Evolutionary conservation across 1,140 invertebrate genomes (phyloP).

Genomic region (Drosophila arizonae): DNA sequence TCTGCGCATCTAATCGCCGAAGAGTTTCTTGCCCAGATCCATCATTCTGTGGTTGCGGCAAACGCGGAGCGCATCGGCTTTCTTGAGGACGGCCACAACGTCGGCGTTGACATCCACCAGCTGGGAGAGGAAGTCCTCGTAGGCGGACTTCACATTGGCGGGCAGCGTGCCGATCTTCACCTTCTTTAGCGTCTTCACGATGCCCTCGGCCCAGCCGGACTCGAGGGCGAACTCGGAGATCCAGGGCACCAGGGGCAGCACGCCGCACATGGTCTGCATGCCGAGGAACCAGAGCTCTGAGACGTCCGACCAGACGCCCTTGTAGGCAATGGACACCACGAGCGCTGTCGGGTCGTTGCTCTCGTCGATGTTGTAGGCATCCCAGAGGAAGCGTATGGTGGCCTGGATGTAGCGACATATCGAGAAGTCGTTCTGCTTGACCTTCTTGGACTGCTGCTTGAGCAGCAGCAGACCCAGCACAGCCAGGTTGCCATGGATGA

Average conservation of each 20-base stretch:
- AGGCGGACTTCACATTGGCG: conserved; percentile 92
- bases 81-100: conserved; percentile 90
- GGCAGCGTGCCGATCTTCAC: conserved; percentile 91
- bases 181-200: conserved; percentile 90
- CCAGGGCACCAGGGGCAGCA: conserved; percentile 92
- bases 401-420: conserved; percentile 94
- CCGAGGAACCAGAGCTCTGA: conserved; percentile 96
- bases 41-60: conserved; percentile 94
- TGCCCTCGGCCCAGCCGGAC: conserved; percentile 95
- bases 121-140: conserved; percentile 94
- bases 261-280: conserved; percentile 94
- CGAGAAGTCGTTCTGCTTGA: conserved; percentile 93
- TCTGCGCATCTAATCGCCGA: conserved; percentile 87
- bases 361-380: conserved; percentile 94
- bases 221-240: conserved; percentile 95
- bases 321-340: conserved; percentile 92
- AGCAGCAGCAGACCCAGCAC: conserved; percentile 92
- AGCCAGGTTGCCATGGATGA: conserved; percentile 92
- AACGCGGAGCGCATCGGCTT: conserved; percentile 90
- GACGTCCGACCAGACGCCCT: conserved; percentile 93
- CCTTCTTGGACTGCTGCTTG: conserved; percentile 91
- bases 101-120: conserved; percentile 91
- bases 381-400: conserved; percentile 95
- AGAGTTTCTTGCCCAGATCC: conserved; percentile 93
- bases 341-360: conserved; percentile 90